Percentiles rank a stretch among this genome's conserved stretches.
These are phyloP conservation scores for Phallusia fumigata DNA, from an alignment of 23 tunicate genomes.

Conservation along the genomic window DNA sequence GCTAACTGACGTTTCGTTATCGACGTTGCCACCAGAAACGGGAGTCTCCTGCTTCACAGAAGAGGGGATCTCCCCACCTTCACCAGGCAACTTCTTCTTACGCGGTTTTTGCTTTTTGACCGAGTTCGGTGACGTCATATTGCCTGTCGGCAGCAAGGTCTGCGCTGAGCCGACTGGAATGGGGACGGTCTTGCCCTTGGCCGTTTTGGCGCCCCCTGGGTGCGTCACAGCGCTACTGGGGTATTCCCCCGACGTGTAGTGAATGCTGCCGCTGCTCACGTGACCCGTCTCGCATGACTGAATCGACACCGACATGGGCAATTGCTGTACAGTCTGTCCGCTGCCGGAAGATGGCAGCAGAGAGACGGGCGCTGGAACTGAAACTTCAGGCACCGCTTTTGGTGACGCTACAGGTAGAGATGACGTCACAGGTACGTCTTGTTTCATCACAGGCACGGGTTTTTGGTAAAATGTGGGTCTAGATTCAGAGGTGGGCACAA, in stretches of 20 bases:
- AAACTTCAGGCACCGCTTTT: background rate
- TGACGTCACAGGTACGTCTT: background rate
- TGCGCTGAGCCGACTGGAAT: slow-evolving; percentile 81
- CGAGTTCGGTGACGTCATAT: slow-evolving; percentile 12
- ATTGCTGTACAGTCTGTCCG: background rate
- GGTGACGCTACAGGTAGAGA: background rate
- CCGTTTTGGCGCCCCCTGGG: slow-evolving; percentile 36
- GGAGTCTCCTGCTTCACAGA: slow-evolving; percentile 14
- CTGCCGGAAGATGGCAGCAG: background rate
- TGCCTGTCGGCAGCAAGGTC: background rate
- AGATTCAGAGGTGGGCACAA: background rate
- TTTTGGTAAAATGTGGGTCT: background rate
- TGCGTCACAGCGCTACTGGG: background rate
- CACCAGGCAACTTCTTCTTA: slow-evolving; percentile 29
- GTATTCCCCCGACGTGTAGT: slow-evolving; percentile 1
- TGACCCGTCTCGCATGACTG: background rate
- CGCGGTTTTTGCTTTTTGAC: slow-evolving; percentile 27
- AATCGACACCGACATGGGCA: slow-evolving; percentile 13
- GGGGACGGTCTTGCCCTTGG: slow-evolving; percentile 87
- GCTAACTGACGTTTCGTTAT: background rate
- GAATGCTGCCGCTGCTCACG: slow-evolving; percentile 5
- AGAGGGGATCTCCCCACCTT: background rate
- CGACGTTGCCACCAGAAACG: background rate
- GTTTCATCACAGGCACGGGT: background rate
- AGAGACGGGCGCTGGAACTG: background rate